Evolutionary conservation across 1,140 invertebrate species (phyloP).

Genomic region (Hydropsyche tenuis): DNA sequence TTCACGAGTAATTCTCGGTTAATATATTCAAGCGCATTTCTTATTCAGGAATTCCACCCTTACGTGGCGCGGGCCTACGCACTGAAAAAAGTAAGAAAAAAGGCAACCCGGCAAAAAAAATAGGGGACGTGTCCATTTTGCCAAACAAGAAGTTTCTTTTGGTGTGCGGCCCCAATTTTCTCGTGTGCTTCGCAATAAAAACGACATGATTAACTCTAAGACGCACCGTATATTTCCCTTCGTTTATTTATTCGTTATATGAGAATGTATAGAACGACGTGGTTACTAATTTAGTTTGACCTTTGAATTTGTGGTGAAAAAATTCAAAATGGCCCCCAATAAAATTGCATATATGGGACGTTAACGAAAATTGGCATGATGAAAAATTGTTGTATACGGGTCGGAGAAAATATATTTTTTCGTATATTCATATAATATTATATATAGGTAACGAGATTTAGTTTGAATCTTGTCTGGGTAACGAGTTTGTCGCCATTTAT

Average conservation of each 20-base stretch:
- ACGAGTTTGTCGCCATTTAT: conserved; percentile 7
- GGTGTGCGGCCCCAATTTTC: background rate
- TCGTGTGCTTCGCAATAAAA: background rate
- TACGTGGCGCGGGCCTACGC: background rate
- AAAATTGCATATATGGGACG: too few relatives aligned
- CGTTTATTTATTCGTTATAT: too few relatives aligned
- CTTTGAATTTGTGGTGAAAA: too few relatives aligned
- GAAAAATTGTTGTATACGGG: too few relatives aligned
- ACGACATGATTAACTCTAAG: conserved; percentile 1
- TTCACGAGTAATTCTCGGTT: background rate
- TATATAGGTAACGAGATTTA: background rate
- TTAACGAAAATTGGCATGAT: too few relatives aligned
- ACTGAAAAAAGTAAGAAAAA: too few relatives aligned
- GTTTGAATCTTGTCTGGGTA: background rate
- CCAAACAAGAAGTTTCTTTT: background rate
- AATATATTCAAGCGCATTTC: background rate
- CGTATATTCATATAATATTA: background rate
- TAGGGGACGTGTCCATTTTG: background rate
- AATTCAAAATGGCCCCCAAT: too few relatives aligned
- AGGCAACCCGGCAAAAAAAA: background rate
- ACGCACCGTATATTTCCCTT: too few relatives aligned
- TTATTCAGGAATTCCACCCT: background rate
- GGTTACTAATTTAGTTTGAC: too few relatives aligned
- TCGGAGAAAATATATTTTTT: background rate
- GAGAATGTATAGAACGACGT: too few relatives aligned